These are phyloP conservation scores for Siniperca scherzeri DNA, from an alignment of 2,797 vertebrate species.

Conservation along the genomic window DNA sequence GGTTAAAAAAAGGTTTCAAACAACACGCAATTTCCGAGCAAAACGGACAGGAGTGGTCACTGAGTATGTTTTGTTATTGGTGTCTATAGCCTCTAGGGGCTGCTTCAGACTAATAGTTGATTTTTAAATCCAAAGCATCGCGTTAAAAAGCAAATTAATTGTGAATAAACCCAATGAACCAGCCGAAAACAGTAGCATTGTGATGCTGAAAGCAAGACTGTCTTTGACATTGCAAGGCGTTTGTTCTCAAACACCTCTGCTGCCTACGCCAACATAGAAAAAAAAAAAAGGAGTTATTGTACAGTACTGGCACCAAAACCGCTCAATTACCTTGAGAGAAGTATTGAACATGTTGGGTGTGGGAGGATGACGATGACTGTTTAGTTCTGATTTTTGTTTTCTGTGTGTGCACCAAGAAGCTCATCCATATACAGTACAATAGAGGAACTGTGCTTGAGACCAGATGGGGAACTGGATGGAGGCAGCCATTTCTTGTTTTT, in stretches of 20 bases:
- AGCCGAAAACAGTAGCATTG: neutral
- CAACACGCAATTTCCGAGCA: neutral
- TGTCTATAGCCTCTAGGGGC: neutral
- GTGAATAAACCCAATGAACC: conserved; percentile 14
- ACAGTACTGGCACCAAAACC: conserved; percentile 10
- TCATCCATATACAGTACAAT: neutral
- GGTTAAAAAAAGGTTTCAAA: neutral
- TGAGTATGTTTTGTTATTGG: neutral
- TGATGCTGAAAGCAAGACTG: neutral
- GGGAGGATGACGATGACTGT: conserved; percentile 36
- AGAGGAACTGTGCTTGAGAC: neutral
- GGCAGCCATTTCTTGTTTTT: neutral
- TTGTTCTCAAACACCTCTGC: conserved; percentile 7
- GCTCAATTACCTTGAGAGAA: conserved; percentile 17
- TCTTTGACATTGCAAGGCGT: neutral
- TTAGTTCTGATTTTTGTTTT: conserved; percentile 26
- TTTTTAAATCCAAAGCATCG: neutral
- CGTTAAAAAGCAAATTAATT: neutral
- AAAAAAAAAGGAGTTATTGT: neutral
- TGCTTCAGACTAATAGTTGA: neutral
- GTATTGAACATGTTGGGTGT: conserved; percentile 42
- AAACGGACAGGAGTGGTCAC: neutral
- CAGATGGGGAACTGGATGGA: neutral
- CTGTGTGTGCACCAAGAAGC: conserved; percentile 4
- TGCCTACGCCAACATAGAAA: neutral